Base-by-base conservation (phyloP, 2,797 vertebrate species). In the Channa striata region DNA sequence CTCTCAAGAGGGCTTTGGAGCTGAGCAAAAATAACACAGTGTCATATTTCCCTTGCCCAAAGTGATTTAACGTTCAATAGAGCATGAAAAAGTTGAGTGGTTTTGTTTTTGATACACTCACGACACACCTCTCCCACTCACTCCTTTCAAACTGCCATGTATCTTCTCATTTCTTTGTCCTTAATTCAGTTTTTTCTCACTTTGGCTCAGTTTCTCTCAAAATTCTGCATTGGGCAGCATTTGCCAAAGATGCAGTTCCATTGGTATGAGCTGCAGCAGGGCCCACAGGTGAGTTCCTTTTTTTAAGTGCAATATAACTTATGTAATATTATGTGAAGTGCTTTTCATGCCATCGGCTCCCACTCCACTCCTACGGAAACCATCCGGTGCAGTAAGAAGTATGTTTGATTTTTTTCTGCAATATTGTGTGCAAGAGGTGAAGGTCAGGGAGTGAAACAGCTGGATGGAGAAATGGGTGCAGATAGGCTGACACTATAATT, bases 51-150 rank as follows among this genome's bases (percentile, higher is more conserved):
- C 80, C 59, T 68, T 50, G 10, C 49, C 56, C 67, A 70, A 76
- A 85, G 66, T 80, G 72, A 81, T 85, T 81, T 67, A 77, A 78
- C 75, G 78, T 80, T 88, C 61, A 81, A 74, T 72, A 80, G 77
- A 72, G 77, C 83, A 69, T 71, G 64, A 77, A 84, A 77, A 74
- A 51, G 36, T 43, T 16, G 19, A 42, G 62, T 69, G 53, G 53
- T 59, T 85, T 71, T 69, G 58, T 85, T 90, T n/a, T 89, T 73
- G 75, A 73, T 80, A 73, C 68, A 63, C 71, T 81, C 66, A 39
- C 33, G 25, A 69, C 48, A 63, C 64, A 78, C 78, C n/a, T 69
- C 82, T 74, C 71, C 68, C 69, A 64, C 68, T 70, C 47, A 51
- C 37, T 51, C 56, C 44, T 7, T 54, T 20, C 61, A 52, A 34